Base-by-base conservation (phyloP, 2,113 vertebrate species). In the Microtus montanus region DNA sequence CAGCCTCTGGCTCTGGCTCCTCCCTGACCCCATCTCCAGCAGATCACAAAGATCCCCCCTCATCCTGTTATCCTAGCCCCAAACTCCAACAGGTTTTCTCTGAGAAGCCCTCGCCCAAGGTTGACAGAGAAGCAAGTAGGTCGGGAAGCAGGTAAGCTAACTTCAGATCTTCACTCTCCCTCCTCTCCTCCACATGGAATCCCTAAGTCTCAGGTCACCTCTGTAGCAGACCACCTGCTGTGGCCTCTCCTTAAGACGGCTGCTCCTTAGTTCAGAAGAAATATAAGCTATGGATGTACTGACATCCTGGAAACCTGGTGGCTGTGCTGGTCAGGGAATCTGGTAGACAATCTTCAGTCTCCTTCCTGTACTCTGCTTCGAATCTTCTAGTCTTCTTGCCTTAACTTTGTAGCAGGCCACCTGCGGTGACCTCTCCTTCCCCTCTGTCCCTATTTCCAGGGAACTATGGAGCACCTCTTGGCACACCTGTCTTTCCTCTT, bases 1-100 rank as follows among this genome's bases (percentile, higher is more conserved):
- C 54, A 58, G 54, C 54, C 54, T 58, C 5, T 4, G 0, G 5
- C 54, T 58, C 5, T 4, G 0, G 5, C 54, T 58, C 54, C 17
- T 58, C 54, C 17, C 17, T 58, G 17, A 13, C 54, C 54, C 54
- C 54, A 58, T 58, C 54, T 58, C 54, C 17, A 58, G 17, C 17
- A 58, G 17, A 19, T 58, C 54, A 58, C 1, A 58, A 6, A 58
- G 17, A 58, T 58, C 54, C 54, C 15, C 54, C 15, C 5, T 58
- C 54, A 58, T 58, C 5, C 17, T 58, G 54, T 58, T 58, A 58
- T 58, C 54, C 17, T 58, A 58, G 54, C 54, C 54, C 54, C 54
- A 19, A 58, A 58, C 5, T 58, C 54, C 54, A 58, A 1, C 54
- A 58, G 17, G 54, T 1, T 58, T 58, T 58, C 54, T 19, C 54